Evolutionary conservation across 2,113 vertebrate genomes (phyloP).

Genomic region (Halichoerus grypus): DNA sequence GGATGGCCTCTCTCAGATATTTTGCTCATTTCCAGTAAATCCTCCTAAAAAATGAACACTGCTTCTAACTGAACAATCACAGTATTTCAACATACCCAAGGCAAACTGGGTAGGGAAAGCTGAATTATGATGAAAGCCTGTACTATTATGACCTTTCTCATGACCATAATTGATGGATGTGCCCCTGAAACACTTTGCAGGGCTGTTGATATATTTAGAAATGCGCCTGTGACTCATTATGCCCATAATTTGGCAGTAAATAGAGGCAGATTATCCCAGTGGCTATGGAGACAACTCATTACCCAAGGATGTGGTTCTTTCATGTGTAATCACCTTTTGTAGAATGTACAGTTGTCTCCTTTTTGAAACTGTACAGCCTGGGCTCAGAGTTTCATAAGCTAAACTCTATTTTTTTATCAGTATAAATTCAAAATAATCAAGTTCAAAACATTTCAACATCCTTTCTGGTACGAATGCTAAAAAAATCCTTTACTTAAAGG

Average conservation of each 20-base stretch:
- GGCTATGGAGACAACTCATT: neutral
- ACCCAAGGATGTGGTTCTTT: neutral
- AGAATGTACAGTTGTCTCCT: neutral
- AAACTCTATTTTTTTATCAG: neutral
- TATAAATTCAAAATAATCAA: slow-evolving; percentile 28
- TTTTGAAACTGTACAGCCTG: neutral
- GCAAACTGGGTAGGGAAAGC: neutral
- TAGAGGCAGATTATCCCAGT: neutral
- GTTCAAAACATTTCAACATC: slow-evolving; percentile 34
- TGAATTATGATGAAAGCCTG: slow-evolving; percentile 65
- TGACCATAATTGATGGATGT: slow-evolving; percentile 66
- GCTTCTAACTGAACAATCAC: slow-evolving; percentile 66
- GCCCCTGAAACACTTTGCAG: slow-evolving; percentile 50
- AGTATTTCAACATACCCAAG: slow-evolving; percentile 72
- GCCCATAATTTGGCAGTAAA: slow-evolving; percentile 28
- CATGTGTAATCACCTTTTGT: slow-evolving; percentile 20
- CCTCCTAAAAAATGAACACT: slow-evolving; percentile 65
- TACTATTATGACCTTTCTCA: slow-evolving; percentile 78
- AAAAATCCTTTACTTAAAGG: neutral
- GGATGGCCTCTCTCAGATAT: slow-evolving; percentile 39
- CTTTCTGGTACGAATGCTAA: neutral
- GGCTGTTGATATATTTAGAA: slow-evolving; percentile 76
- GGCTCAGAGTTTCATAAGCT: neutral
- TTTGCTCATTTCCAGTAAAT: slow-evolving; percentile 77
- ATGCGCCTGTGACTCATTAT: slow-evolving; percentile 74